These are phyloP conservation scores for Podarcis siculus DNA, from an alignment of 2,797 vertebrate genomes.

Conservation along the genomic window DNA sequence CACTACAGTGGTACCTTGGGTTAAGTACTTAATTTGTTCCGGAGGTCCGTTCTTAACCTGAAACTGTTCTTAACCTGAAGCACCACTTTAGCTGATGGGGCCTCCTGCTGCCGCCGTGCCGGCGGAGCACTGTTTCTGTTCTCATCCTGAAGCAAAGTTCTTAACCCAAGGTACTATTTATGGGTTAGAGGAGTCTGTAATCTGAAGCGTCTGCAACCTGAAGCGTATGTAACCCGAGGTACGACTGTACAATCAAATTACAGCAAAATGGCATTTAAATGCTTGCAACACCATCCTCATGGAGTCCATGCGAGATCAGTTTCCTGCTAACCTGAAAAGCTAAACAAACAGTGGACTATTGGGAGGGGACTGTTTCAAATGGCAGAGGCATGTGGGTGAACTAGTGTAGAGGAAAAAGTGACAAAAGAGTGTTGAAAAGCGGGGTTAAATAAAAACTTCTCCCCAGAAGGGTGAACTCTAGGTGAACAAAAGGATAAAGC, in stretches of 20 bases:
- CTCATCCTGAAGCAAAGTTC: too few species aligned
- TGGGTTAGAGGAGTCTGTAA: too few species aligned
- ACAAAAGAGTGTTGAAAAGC: conserved; percentile 55
- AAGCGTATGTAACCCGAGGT: too few species aligned
- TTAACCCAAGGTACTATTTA: too few species aligned
- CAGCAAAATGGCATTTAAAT: not conserved
- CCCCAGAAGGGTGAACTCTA: conserved; percentile 49
- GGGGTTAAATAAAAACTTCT: conserved; percentile 33
- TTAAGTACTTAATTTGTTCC: too few species aligned
- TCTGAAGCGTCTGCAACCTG: too few species aligned
- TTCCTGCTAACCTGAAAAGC: not conserved
- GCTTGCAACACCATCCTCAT: not conserved
- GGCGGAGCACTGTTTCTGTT: too few species aligned
- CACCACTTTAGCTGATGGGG: too few species aligned
- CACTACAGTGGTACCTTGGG: not conserved
- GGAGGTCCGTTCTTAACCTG: too few species aligned
- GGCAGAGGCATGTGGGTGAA: conserved; percentile 58
- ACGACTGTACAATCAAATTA: not conserved
- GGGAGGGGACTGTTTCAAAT: not conserved
- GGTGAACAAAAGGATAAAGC: conserved; percentile 51
- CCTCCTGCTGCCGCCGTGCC: too few species aligned
- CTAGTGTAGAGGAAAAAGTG: conserved; percentile 38
- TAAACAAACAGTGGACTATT: not conserved
- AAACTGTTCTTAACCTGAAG: too few species aligned
- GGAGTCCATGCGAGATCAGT: not conserved